Evolutionary conservation across 2,888 invertebrate species (phyloP).

Genomic region (Calephelis perditalis): DNA sequence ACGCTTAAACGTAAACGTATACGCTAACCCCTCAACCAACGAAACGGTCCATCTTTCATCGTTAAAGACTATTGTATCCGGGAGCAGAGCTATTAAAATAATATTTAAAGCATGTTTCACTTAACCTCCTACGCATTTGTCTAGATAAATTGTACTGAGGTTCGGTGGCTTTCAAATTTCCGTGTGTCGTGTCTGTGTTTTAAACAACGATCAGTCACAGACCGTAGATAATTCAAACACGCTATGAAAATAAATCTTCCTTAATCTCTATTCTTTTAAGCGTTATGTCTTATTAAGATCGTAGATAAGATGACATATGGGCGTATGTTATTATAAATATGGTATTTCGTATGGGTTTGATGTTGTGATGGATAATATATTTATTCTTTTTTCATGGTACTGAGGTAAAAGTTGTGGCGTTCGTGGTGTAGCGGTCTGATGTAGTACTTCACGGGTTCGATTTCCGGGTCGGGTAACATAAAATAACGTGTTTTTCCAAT

Average conservation of each 20-base stretch:
- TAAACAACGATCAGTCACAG: conserved; percentile 58
- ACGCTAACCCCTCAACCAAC: background rate
- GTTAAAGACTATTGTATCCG: background rate
- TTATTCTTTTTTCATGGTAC: too few species aligned
- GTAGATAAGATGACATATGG: conserved; percentile 25
- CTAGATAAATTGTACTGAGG: conserved; percentile 51
- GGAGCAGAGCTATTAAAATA: conserved; percentile 5
- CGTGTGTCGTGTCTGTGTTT: conserved; percentile 50
- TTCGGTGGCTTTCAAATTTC: conserved; percentile 31
- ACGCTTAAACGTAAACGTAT: too few species aligned
- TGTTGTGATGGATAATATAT: too few species aligned
- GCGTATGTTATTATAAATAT: conserved; percentile 19
- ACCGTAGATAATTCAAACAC: conserved; percentile 36
- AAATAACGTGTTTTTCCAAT: too few species aligned
- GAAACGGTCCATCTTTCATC: background rate
- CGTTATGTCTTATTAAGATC: conserved; percentile 37
- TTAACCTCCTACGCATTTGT: conserved; percentile 55
- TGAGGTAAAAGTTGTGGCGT: too few species aligned
- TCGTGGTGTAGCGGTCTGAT: too few species aligned
- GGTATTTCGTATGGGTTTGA: background rate
- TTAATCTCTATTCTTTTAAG: conserved; percentile 35
- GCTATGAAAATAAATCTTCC: conserved; percentile 38
- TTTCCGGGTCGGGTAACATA: too few species aligned
- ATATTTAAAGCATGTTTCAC: conserved; percentile 6
- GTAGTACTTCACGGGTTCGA: too few species aligned